A percentile compares a stretch with the other conserved stretches of the same genome.
Evolutionary conservation across 2,888 invertebrate genomes (phyloP).

Genomic region (Polydrusus cervinus): DNA sequence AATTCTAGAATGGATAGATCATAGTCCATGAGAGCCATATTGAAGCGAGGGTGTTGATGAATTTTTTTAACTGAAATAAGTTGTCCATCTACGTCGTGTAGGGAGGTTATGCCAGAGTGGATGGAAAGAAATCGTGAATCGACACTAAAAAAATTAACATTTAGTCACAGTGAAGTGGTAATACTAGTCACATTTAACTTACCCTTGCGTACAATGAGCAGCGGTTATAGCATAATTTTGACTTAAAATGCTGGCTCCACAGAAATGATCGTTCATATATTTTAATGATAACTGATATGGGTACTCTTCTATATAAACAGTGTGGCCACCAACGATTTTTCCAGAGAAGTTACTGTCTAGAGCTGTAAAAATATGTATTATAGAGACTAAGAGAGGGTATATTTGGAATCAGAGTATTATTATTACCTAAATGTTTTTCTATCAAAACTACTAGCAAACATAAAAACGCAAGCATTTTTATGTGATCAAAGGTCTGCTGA

Average conservation of each 20-base stretch:
- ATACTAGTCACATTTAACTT: conserved; percentile 13
- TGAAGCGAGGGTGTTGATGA: conserved; percentile 50
- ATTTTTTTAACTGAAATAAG: conserved; percentile 42
- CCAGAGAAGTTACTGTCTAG: neutral
- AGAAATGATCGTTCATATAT: neutral
- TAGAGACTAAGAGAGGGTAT: no score
- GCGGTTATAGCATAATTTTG: conserved; percentile 59
- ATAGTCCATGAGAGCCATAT: conserved; percentile 48
- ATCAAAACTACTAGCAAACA: neutral
- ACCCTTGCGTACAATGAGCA: conserved; percentile 61
- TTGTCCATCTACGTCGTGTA: conserved; percentile 47
- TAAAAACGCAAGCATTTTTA: neutral
- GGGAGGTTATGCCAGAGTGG: conserved; percentile 24
- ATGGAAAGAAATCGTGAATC: conserved; percentile 24
- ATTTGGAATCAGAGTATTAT: neutral
- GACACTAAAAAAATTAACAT: conserved; percentile 19
- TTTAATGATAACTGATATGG: conserved; percentile 13
- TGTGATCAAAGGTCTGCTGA: no score
- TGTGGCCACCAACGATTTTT: conserved; percentile 2
- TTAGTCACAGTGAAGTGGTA: no score
- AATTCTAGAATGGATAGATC: conserved; percentile 56
- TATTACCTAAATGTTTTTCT: neutral
- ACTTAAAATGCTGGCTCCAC: conserved; percentile 6
- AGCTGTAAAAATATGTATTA: neutral
- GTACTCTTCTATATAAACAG: neutral